Evolutionary conservation across 1,140 invertebrate species (phyloP), one percentile per base, ranked within the genome.

Genomic region (Cydia pomonella): DNA sequence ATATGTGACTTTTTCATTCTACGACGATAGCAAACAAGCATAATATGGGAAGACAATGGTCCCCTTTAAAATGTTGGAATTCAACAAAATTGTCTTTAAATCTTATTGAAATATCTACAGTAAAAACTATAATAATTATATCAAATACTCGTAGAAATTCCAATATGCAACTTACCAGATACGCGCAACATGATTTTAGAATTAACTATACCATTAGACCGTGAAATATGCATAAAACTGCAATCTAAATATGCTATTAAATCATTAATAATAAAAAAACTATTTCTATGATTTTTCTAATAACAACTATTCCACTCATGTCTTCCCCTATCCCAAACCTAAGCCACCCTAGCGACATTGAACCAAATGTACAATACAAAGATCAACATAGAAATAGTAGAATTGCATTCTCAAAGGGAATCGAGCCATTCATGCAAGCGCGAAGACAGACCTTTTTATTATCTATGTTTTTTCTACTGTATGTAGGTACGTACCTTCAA

Each of bases 361-460:
- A 59, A 59, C 53, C 21, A 59, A 59, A 59, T 59, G 53, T 23
- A 59, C 53, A 59, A 59, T 59, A 59, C 53, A 23, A 59, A 23
- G 53, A 59, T 59, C 53, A 59, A 59, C 53, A 59, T 59, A 59
- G 53, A 59, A 59, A 59, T 59, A 59, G 53, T 23, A 59, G 21
- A 59, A 59, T 59, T 59, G 53, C 53, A 59, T 59, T 59, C 53
- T 59, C 53, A 23, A 59, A 59, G 18, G 53, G 53, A 59, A 50
- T 23, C 53, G 53, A 23, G 21, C 53, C 53, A 59, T 59, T 59
- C 53, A 59, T 59, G 53, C 53, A 59, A 59, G 53, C 0, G 53
- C n/a, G 53, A 59, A 59, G 53, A 59, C 53, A 59, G 53, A 59
- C 0, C 50, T 59, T 59, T 21, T 59, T 59, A 59, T 59, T 59